These are phyloP conservation scores for Labroides dimidiatus DNA, from an alignment of 2,797 vertebrate species.

Conservation along the genomic window DNA sequence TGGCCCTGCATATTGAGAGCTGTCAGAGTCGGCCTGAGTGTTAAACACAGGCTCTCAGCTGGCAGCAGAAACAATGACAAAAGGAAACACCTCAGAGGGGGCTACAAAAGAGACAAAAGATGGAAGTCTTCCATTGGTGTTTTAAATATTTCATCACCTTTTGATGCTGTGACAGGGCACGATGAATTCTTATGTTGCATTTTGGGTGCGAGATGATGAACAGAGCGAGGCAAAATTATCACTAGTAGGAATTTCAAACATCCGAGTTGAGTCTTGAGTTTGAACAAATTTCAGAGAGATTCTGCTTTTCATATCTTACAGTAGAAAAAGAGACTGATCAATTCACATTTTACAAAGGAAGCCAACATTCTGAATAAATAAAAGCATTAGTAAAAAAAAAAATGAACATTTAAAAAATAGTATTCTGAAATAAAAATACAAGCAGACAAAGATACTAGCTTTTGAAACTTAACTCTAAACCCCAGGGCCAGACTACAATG, in stretches of 20 bases:
- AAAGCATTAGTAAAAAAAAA: too few species aligned
- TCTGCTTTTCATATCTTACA: neutral
- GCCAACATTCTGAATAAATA: neutral
- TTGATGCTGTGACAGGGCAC: slow-evolving; percentile 41
- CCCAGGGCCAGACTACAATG: neutral
- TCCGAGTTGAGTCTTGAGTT: neutral
- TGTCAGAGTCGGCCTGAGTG: slow-evolving; percentile 79
- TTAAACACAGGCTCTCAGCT: slow-evolving; percentile 73
- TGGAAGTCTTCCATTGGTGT: slow-evolving; percentile 44
- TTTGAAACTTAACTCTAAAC: too few species aligned
- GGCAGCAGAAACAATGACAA: slow-evolving; percentile 67
- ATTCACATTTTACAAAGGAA: neutral
- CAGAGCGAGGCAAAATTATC: slow-evolving; percentile 1
- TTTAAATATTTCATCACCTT: slow-evolving; percentile 63
- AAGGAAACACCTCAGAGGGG: slow-evolving; percentile 59
- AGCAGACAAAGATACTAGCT: too few species aligned
- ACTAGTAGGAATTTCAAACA: neutral
- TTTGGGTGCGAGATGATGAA: slow-evolving; percentile 29
- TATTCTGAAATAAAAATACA: too few species aligned
- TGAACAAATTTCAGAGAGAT: neutral
- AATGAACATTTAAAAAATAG: too few species aligned
- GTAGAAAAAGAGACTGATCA: neutral
- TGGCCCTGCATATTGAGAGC: slow-evolving; percentile 86
- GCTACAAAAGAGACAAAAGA: slow-evolving; percentile 54
- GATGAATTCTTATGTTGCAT: slow-evolving; percentile 36